Evolutionary conservation across 2,797 vertebrate species (phyloP).

Genomic region (Xenentodon cancila): DNA sequence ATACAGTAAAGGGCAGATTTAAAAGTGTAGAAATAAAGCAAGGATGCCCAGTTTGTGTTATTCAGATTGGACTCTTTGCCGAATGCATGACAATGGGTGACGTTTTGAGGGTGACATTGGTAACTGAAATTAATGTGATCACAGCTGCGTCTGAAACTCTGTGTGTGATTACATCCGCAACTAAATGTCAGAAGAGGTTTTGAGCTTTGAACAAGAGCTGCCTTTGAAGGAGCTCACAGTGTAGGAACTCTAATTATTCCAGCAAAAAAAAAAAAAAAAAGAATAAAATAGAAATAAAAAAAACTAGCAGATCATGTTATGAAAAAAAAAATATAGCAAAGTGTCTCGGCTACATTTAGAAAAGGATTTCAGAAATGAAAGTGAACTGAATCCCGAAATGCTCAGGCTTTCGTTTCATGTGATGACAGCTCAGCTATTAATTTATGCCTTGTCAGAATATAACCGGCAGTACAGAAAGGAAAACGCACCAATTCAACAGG

Average conservation of each 20-base stretch:
- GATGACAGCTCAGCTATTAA: slow-evolving; percentile 43
- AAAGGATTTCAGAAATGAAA: slow-evolving; percentile 45
- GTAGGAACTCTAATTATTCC: neutral
- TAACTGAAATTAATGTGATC: neutral
- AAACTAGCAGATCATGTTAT: slow-evolving; percentile 15
- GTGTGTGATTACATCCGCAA: neutral
- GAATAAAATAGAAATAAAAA: neutral
- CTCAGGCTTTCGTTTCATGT: slow-evolving; percentile 30
- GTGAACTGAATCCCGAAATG: slow-evolving; percentile 31
- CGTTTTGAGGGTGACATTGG: neutral
- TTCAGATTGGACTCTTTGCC: neutral
- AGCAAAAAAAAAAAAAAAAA: too few species aligned
- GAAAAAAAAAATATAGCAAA: neutral
- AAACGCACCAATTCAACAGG: slow-evolving; percentile 13
- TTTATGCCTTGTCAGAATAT: slow-evolving; percentile 41
- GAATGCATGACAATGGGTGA: neutral
- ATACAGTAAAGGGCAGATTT: neutral
- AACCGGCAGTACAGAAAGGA: slow-evolving; percentile 7
- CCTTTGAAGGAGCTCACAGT: neutral
- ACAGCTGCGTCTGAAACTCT: neutral
- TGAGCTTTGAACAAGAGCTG: neutral
- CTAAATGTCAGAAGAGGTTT: neutral
- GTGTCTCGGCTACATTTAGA: slow-evolving; percentile 18
- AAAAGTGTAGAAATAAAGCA: neutral
- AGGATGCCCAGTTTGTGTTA: neutral